A percentile compares a stretch with the other conserved stretches of the same genome.
phyloP scores from a whole-genome alignment of 1,140 invertebrate genomes.

The Caenorhabditis brenneri region DNA sequence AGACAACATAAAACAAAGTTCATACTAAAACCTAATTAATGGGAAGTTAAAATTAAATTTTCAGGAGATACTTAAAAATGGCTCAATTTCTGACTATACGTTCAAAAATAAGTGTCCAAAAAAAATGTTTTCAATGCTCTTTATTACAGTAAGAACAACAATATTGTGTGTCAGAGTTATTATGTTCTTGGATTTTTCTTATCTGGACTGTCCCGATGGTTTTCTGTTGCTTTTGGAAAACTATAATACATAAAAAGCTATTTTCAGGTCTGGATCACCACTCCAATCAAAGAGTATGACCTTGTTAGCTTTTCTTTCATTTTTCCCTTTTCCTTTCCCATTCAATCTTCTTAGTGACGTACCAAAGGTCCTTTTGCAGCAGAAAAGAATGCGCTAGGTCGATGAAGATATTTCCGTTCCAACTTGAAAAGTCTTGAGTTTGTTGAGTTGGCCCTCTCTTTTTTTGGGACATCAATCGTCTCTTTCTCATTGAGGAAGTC shows the following conservation, averaged over 20 bases:
- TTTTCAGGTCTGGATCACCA: too few relatives aligned
- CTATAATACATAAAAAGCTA: too few relatives aligned
- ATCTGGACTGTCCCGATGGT: too few relatives aligned
- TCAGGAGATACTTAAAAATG: too few relatives aligned
- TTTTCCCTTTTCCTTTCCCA: not conserved
- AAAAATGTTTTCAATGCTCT: too few relatives aligned
- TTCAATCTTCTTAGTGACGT: conserved; percentile 7
- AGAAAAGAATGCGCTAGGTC: conserved; percentile 60
- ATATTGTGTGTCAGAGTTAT: too few relatives aligned
- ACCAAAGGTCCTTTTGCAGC: conserved; percentile 62
- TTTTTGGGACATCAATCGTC: conserved; percentile 34
- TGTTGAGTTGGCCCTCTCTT: conserved; percentile 20
- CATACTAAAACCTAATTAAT: not conserved
- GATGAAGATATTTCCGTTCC: conserved; percentile 59
- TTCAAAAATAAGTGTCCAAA: too few relatives aligned
- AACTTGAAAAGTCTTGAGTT: conserved; percentile 47
- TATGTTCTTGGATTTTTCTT: too few relatives aligned
- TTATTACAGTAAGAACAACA: too few relatives aligned
- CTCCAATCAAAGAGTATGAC: too few relatives aligned
- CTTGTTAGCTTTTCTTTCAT: not conserved
- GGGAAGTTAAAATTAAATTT: not conserved
- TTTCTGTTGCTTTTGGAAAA: too few relatives aligned
- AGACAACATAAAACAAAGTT: not conserved
- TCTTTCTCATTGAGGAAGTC: conserved; percentile 7
- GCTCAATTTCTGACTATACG: too few relatives aligned